phyloP scores from a whole-genome alignment of 2,113 vertebrate species.

The Lynx canadensis region DNA sequence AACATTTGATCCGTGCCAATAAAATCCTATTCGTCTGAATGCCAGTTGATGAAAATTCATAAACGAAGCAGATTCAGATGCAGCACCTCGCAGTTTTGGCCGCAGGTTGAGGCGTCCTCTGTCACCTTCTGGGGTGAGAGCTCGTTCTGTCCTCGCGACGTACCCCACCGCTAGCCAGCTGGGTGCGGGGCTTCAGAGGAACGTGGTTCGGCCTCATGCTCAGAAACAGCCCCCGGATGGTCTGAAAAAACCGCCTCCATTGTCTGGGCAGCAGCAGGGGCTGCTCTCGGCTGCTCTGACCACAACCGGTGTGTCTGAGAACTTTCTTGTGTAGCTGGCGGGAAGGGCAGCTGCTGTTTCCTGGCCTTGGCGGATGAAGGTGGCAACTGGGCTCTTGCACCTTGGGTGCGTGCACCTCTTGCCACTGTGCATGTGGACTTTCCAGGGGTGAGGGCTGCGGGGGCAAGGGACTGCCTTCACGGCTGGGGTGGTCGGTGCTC shows the following conservation, averaged over 20 bases:
- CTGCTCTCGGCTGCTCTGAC: not conserved
- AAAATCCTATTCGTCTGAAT: not conserved
- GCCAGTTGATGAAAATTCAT: not conserved
- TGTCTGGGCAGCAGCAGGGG: not conserved
- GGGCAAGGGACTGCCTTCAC: accelerated
- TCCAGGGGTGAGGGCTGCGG: too few relatives aligned
- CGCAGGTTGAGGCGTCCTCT: not conserved
- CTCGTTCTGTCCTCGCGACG: not conserved
- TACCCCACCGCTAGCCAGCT: not conserved
- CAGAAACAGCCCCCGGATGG: not conserved
- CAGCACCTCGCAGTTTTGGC: not conserved
- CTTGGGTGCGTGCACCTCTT: not conserved
- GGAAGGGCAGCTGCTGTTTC: not conserved
- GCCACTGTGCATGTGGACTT: accelerated
- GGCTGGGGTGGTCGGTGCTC: not conserved
- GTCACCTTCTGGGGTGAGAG: constrained; percentile 6
- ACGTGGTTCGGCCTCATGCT: accelerated
- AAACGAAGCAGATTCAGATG: not conserved
- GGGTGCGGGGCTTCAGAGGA: not conserved
- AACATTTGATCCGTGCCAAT: constrained; percentile 31
- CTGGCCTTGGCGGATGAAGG: accelerated
- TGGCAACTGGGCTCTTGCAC: not conserved
- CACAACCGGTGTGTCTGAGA: accelerated
- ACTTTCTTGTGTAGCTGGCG: not conserved
- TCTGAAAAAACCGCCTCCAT: not conserved